Conservation (phyloP, 2,113 vertebrate species). For the Condylura cristata region DNA sequence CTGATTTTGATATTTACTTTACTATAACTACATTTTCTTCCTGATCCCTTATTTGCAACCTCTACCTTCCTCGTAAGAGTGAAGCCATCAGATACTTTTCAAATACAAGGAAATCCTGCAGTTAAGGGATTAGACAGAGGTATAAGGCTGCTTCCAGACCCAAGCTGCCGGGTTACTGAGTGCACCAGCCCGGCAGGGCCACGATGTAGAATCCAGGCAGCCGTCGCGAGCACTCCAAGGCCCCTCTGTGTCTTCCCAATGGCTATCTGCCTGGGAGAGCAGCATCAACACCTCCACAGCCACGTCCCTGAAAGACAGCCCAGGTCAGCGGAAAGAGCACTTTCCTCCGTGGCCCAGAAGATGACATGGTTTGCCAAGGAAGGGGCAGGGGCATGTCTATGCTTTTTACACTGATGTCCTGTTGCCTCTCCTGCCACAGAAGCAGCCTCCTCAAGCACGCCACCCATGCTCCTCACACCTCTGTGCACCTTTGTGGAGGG, state of each 20-base stretch:
- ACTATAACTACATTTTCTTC: too few relatives aligned
- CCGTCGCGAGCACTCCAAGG: background rate
- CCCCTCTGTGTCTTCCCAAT: background rate
- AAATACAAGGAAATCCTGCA: conserved; percentile 2
- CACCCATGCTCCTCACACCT: background rate
- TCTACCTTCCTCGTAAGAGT: too few relatives aligned
- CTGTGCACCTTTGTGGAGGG: background rate
- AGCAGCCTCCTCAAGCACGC: background rate
- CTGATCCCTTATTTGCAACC: too few relatives aligned
- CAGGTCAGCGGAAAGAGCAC: background rate
- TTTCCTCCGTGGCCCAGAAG: background rate
- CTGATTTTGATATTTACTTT: too few relatives aligned
- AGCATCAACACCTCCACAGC: background rate
- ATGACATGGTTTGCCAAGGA: background rate
- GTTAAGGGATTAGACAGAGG: background rate
- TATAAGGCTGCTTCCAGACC: background rate
- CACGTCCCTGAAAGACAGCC: background rate
- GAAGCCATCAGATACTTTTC: too few relatives aligned
- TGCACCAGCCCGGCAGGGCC: background rate
- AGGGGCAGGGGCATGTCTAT: too few relatives aligned
- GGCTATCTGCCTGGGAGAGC: background rate
- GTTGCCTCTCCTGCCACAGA: background rate
- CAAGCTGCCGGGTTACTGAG: background rate
- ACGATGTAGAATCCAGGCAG: background rate
- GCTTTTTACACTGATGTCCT: background rate